Evolutionary conservation across 2,888 invertebrate genomes (phyloP).

Genomic region (Axea sp.): DNA sequence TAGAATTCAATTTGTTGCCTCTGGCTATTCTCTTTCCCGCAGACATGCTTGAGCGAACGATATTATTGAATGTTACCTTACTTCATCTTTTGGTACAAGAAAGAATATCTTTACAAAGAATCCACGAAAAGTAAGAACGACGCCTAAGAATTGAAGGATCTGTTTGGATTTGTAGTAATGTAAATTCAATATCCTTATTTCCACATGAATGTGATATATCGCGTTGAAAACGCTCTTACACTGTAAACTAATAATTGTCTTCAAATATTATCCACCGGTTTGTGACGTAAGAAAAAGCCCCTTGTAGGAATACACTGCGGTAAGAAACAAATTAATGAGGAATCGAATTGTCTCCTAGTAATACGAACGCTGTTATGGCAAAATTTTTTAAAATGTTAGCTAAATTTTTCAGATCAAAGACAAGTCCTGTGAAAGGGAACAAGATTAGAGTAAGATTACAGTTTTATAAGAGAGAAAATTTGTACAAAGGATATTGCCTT

Average conservation of each 20-base stretch:
- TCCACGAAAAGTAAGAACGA: conserved; percentile 49
- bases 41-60: conserved; percentile 61
- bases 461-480: conserved; percentile 43
- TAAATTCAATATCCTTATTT: conserved; percentile 46
- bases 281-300: no score
- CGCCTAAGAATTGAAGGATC: conserved; percentile 55
- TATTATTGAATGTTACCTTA: conserved; percentile 63
- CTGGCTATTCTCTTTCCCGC: conserved; percentile 53
- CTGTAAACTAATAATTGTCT: conserved; percentile 17
- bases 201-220: conserved; percentile 27
- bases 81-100: conserved; percentile 57
- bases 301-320: no score
- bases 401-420: conserved; percentile 46
- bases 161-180: conserved; percentile 53
- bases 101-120: conserved; percentile 55
- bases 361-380: no score
- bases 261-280: no score
- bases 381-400: conserved; percentile 34
- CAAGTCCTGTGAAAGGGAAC: conserved; percentile 25
- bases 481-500: conserved; percentile 59
- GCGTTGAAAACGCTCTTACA: conserved; percentile 3
- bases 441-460: conserved; percentile 44
- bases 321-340: no score
- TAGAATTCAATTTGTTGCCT: conserved; percentile 63
- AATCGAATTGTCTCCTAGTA: no score